Conservation (phyloP, 2,113 vertebrate genomes). For the Melierax canorus region DNA sequence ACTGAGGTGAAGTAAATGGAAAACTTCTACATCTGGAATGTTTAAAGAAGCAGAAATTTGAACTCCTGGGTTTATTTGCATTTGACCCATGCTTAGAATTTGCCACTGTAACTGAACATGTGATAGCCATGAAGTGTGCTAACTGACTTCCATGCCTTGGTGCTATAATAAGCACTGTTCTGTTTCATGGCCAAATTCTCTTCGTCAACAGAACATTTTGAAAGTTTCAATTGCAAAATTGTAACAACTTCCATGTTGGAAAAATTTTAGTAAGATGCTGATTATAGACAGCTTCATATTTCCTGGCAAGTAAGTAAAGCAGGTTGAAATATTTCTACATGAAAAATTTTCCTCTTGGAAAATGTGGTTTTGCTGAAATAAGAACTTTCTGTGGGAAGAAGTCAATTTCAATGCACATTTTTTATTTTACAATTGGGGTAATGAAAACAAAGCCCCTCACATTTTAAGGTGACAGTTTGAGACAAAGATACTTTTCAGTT, state of each 20-base stretch:
- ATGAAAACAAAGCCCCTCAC: neutral
- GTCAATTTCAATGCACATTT: neutral
- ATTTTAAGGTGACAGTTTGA: neutral
- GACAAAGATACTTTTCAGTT: neutral
- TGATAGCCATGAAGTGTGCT: slow-evolving; percentile 28
- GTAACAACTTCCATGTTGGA: neutral
- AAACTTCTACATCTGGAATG: slow-evolving; percentile 53
- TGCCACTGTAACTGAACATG: slow-evolving; percentile 26
- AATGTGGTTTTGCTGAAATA: slow-evolving; percentile 40
- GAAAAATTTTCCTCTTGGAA: slow-evolving; percentile 32
- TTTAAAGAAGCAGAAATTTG: slow-evolving; percentile 40
- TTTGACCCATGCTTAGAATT: slow-evolving; percentile 66
- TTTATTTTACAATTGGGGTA: neutral
- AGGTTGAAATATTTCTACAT: slow-evolving; percentile 3
- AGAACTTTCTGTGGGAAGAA: neutral
- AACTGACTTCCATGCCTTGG: neutral
- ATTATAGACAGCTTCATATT: slow-evolving; percentile 5
- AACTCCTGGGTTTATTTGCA: slow-evolving; percentile 45
- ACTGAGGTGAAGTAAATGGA: slow-evolving; percentile 52
- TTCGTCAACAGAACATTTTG: neutral
- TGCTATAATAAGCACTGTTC: slow-evolving; percentile 11
- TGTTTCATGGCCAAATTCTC: slow-evolving; percentile 22
- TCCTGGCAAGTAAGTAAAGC: slow-evolving; percentile 48
- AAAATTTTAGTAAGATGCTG: neutral
- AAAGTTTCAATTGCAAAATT: slow-evolving; percentile 14